Base-by-base conservation (phyloP, 2,113 vertebrate species). In the Oreochromis tanganicae region DNA sequence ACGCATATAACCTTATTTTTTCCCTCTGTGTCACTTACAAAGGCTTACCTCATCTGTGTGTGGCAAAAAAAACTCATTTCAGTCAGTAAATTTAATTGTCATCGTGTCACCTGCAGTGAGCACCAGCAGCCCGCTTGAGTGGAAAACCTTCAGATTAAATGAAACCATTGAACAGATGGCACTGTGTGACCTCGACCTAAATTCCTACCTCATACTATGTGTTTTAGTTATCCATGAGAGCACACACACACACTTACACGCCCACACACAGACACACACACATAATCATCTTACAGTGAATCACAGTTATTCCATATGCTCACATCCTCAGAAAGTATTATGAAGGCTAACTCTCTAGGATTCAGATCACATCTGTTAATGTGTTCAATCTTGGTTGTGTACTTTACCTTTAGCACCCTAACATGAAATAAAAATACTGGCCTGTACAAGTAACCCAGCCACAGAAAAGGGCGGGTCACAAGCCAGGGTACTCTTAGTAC, bases 121-220 rank as follows among this genome's bases (percentile, higher is more conserved):
- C 36, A 54, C 9, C 79, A 80, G 55, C 82, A 41, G 75, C 41
- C 43, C 27, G 21, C 48, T 78, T 19, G 36, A 90, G 85, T 56
- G 80, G 84, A 82, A 90, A 89, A 86, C 38, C 78, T 54, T 27
- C 61, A 56, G 61, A 91, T 92, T 87, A 91, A 82, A 87, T 88
- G 43, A 87, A 92, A 92, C 41, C 84, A 81, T 14, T 85, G 81
- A 88, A 88, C 92, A 95, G 92, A 95, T 90, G 92, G 85, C 66
- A 75, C 55, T 10, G 41, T 57, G 81, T 89, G 61, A 92, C 90
- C 92, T 84, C 92, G 90, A 94, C 93, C 91, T 92, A 89, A 83
- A 91, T 94, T 91, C 85, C 55, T 12, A 32, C 16, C 66, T 68
- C 54, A 85, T 34, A 87, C 52, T 90, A 85, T 91, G 80, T 90